Evolutionary conservation across 2,888 invertebrate species (phyloP).

Genomic region (Erebia epiphron): DNA sequence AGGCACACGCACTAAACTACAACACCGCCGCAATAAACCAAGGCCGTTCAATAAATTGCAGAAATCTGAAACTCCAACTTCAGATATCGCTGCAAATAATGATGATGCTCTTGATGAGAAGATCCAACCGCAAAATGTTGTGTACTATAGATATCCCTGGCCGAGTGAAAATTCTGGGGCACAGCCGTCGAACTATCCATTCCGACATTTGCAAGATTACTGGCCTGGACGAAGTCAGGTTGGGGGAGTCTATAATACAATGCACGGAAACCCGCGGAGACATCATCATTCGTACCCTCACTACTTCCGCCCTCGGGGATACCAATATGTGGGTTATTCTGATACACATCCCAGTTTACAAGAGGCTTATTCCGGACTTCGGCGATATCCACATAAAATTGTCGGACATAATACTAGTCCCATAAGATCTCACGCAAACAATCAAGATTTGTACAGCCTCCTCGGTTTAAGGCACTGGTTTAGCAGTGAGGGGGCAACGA

Average conservation of each 20-base stretch:
- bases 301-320: slow-evolving; percentile 62
- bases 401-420: slow-evolving; percentile 59
- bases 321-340: slow-evolving; percentile 49
- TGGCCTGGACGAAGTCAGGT: slow-evolving; percentile 69
- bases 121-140: slow-evolving; percentile 54
- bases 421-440: slow-evolving; percentile 56
- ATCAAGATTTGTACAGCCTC: slow-evolving; percentile 74
- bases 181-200: slow-evolving; percentile 72
- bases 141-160: slow-evolving; percentile 73
- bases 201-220: slow-evolving; percentile 74
- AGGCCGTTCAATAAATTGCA: slow-evolving; percentile 50
- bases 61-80: slow-evolving; percentile 44
- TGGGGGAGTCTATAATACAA: slow-evolving; percentile 68
- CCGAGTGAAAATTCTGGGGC: slow-evolving; percentile 65
- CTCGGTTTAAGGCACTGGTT: slow-evolving; percentile 78
- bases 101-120: slow-evolving; percentile 41
- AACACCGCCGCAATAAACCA: slow-evolving; percentile 71
- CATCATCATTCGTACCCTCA: slow-evolving; percentile 76
- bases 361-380: slow-evolving; percentile 59
- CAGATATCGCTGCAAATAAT: slow-evolving; percentile 43
- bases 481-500: slow-evolving; percentile 73
- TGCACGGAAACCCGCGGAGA: slow-evolving; percentile 70
- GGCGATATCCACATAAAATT: slow-evolving; percentile 60
- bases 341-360: slow-evolving; percentile 54
- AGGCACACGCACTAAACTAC: slow-evolving; percentile 74